These are phyloP conservation scores for Uropetala carovei DNA, from an alignment of 2,888 invertebrate genomes.

Conservation along the genomic window DNA sequence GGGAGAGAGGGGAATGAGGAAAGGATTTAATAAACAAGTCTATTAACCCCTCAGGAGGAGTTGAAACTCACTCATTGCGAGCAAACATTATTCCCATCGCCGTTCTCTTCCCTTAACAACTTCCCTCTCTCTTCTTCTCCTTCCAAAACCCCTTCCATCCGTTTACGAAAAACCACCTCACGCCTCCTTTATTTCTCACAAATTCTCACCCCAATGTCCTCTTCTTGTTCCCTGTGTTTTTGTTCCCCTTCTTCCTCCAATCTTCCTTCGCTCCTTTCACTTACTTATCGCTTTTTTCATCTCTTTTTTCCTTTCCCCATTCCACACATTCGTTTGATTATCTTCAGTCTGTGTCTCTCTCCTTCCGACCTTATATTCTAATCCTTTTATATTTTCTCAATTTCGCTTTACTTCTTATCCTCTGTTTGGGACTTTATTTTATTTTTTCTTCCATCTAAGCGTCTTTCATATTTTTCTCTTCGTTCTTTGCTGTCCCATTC, in stretches of 20 bases:
- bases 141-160: not conserved
- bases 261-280: not conserved
- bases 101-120: not conserved
- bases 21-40: constrained; percentile 64
- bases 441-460: too few relatives aligned
- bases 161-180: not conserved
- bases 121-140: not conserved
- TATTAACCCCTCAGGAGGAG: constrained; percentile 55
- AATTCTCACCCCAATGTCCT: not conserved
- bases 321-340: too few relatives aligned
- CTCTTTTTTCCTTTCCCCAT: too few relatives aligned
- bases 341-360: too few relatives aligned
- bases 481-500: too few relatives aligned
- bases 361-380: too few relatives aligned
- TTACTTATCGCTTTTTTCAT: too few relatives aligned
- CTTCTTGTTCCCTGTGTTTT: not conserved
- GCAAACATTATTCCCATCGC: constrained; percentile 49
- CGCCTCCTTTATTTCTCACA: not conserved
- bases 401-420: too few relatives aligned
- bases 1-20: constrained; percentile 4
- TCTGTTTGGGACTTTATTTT: too few relatives aligned
- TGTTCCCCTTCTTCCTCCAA: not conserved
- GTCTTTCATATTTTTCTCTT: too few relatives aligned
- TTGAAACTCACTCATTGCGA: constrained; percentile 35
- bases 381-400: too few relatives aligned